Evolutionary conservation across 2,113 vertebrate species (phyloP).

Genomic region (Carassius gibelio): DNA sequence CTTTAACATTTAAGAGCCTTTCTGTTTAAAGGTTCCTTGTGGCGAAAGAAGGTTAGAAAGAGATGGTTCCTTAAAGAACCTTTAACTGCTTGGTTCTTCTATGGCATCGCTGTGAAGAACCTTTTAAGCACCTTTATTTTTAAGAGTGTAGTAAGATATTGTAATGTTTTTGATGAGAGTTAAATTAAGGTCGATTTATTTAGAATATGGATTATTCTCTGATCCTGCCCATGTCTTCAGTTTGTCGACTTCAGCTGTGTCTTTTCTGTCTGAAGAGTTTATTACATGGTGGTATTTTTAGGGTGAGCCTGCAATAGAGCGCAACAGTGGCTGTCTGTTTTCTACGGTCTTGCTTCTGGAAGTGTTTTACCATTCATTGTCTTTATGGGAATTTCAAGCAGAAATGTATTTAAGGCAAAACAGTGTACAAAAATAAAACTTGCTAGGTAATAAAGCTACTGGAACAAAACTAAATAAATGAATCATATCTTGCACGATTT

Average conservation of each 20-base stretch:
- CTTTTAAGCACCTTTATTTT: too few relatives aligned
- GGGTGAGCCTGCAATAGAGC: neutral
- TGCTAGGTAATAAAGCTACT: neutral
- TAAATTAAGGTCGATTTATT: slow-evolving; percentile 15
- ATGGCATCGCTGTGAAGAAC: too few relatives aligned
- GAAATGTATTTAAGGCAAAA: neutral
- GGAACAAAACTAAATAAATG: neutral
- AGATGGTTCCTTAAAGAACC: too few relatives aligned
- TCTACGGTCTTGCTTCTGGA: neutral
- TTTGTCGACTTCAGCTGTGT: slow-evolving; percentile 29
- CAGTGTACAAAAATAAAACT: too few relatives aligned
- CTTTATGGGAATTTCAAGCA: neutral
- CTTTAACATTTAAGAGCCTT: too few relatives aligned
- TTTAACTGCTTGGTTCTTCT: too few relatives aligned
- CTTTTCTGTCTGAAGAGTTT: neutral
- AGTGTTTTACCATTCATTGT: neutral
- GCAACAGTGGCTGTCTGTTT: neutral
- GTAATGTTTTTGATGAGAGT: slow-evolving; percentile 4
- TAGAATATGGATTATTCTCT: neutral
- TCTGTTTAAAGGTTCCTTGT: too few relatives aligned
- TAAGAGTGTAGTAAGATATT: neutral
- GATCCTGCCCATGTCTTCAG: slow-evolving; percentile 25
- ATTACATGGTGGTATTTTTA: neutral
- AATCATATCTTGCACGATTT: neutral
- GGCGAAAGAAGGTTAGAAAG: too few relatives aligned